phyloP scores from a whole-genome alignment of 2,888 invertebrate genomes.

The Bursaphelenchus okinawaensis region DNA sequence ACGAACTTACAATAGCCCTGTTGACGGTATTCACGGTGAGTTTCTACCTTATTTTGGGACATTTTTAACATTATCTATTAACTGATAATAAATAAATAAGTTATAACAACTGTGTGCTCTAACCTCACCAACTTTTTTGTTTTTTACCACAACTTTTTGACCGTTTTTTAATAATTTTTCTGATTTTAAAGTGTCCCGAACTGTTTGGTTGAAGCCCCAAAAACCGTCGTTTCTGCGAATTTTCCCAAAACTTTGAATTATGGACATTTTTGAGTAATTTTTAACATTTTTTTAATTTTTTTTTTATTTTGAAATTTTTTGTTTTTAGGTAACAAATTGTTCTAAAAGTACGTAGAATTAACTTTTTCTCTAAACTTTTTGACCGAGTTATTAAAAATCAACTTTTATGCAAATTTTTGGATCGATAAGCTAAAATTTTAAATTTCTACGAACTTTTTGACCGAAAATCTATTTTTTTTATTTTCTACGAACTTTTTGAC shows the following conservation, averaged over 20 bases:
- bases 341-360: background rate
- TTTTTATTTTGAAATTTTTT: background rate
- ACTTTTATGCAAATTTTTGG: background rate
- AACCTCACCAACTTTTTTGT: too few species aligned
- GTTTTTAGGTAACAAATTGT: background rate
- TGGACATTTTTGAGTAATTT: too few species aligned
- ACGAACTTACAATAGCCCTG: background rate
- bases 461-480: too few species aligned
- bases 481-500: too few species aligned
- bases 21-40: background rate
- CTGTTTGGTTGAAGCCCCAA: slow-evolving; percentile 1
- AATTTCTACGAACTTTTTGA: too few species aligned
- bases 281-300: too few species aligned
- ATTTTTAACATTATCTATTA: background rate
- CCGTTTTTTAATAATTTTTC: background rate
- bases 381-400: too few species aligned
- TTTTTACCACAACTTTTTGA: too few species aligned
- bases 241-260: background rate
- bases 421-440: too few species aligned
- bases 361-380: background rate
- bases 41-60: background rate
- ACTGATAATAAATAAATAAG: background rate
- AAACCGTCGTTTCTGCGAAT: background rate
- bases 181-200: background rate
- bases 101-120: too few species aligned